Evolutionary conservation across 1,140 invertebrate species (phyloP).

Genomic region (Bicyclus anynana): DNA sequence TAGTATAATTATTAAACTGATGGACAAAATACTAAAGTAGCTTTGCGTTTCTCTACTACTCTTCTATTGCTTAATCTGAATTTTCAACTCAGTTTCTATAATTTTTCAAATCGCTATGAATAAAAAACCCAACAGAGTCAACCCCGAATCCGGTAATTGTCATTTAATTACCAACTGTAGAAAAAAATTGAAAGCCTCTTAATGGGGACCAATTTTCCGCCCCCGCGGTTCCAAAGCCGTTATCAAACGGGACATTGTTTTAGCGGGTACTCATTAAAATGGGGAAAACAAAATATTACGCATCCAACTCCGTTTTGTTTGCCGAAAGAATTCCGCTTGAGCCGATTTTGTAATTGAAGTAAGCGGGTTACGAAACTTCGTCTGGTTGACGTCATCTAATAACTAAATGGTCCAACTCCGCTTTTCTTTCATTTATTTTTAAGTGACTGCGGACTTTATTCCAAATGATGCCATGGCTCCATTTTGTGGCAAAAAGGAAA

Average conservation of each 20-base stretch:
- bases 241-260: conserved; percentile 53
- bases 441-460: too few species aligned
- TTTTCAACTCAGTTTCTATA: too few species aligned
- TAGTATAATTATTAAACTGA: too few species aligned
- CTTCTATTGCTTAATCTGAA: too few species aligned
- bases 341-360: neutral
- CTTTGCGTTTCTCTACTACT: too few species aligned
- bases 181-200: conserved; percentile 54
- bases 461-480: too few species aligned
- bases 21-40: too few species aligned
- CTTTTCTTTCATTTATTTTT: too few species aligned
- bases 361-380: neutral
- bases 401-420: too few species aligned
- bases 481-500: too few species aligned
- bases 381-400: neutral
- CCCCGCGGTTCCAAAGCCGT: conserved; percentile 41
- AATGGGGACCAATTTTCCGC: conserved; percentile 64
- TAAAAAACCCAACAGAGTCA: conserved; percentile 8
- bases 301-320: conserved; percentile 2
- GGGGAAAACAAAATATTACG: conserved; percentile 23
- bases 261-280: conserved; percentile 37
- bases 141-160: conserved; percentile 58
- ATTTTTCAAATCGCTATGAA: neutral
- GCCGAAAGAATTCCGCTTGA: neutral
- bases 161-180: conserved; percentile 60